These are phyloP conservation scores for Hoplostethus mediterraneus DNA, from an alignment of 2,797 vertebrate species.

Conservation along the genomic window DNA sequence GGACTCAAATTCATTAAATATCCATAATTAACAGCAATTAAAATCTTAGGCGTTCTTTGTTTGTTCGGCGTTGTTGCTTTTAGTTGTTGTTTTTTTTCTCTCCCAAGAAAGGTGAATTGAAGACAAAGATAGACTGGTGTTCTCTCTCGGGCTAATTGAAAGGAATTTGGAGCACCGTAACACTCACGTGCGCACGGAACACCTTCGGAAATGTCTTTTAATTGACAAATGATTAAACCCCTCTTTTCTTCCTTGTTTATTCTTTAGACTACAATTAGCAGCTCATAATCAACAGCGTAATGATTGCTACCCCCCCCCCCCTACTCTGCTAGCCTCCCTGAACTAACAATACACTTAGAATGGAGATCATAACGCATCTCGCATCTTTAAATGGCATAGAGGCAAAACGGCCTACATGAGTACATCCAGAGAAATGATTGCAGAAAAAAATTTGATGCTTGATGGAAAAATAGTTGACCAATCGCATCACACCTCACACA, in stretches of 20 bases:
- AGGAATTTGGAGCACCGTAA: conserved; percentile 57
- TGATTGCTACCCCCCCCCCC: conserved; percentile 7
- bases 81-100: not conserved
- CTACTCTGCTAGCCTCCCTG: not conserved
- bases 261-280: conserved; percentile 73
- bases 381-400: not conserved
- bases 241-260: conserved; percentile 68
- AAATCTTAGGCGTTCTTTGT: conserved; percentile 53
- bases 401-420: not conserved
- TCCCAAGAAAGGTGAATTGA: conserved; percentile 12
- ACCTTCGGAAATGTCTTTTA: conserved; percentile 70
- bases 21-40: conserved; percentile 76
- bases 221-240: conserved; percentile 80
- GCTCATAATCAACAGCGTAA: conserved; percentile 49
- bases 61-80: not conserved
- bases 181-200: conserved; percentile 62
- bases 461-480: too few species aligned
- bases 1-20: conserved; percentile 68
- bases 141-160: conserved; percentile 72
- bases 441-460: too few species aligned
- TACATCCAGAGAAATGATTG: too few species aligned
- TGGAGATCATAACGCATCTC: not conserved
- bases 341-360: conserved; percentile 5
- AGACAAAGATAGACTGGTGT: conserved; percentile 68
- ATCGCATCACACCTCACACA: too few species aligned